Evolutionary conservation across 1,140 invertebrate species (phyloP).

Genomic region (Tetranychus cinnabarinus): DNA sequence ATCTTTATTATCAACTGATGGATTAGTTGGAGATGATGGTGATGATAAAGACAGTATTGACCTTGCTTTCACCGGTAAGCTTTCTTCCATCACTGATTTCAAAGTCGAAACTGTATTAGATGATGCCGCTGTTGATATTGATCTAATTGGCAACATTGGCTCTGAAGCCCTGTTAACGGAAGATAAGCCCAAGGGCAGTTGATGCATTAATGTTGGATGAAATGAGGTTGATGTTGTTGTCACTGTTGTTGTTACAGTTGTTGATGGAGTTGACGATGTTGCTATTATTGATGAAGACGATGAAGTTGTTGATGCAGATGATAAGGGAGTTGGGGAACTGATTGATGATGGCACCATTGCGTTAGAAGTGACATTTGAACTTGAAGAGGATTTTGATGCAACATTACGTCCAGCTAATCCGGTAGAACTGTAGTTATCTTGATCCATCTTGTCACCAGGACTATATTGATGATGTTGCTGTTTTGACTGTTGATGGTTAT

Average conservation of each 20-base stretch:
- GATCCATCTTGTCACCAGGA: no score
- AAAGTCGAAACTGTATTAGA: no score
- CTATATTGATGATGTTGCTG: neutral
- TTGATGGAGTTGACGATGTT: neutral
- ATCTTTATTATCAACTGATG: no score
- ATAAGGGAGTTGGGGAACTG: neutral
- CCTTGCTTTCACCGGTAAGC: no score
- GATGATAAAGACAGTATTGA: no score
- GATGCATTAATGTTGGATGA: neutral
- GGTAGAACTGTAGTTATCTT: no score
- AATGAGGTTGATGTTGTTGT: neutral
- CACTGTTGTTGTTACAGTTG: neutral
- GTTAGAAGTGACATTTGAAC: neutral
- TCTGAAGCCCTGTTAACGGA: no score
- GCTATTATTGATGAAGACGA: neutral
- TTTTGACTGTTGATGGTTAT: neutral
- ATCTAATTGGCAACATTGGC: no score
- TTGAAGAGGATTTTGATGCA: neutral
- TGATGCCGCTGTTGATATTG: no score
- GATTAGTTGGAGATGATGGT: no score
- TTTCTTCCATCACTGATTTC: no score
- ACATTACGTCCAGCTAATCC: no score
- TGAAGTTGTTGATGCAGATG: neutral
- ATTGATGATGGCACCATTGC: neutral
- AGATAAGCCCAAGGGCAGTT: neutral